Evolutionary conservation across 2,888 invertebrate genomes (phyloP), one percentile per base, ranked within the genome.

Genomic region (Allacma fusca): DNA sequence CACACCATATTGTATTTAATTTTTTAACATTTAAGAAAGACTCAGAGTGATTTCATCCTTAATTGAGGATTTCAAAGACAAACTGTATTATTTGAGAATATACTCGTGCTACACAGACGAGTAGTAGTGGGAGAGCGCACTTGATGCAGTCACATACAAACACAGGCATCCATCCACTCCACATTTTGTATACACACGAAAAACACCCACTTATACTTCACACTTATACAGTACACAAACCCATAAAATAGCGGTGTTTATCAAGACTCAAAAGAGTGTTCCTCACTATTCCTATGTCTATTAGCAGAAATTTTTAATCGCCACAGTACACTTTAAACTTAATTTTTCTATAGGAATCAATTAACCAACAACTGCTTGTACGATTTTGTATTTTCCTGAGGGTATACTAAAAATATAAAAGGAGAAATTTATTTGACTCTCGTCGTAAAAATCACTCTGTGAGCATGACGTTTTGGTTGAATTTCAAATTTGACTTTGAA

Each of bases 11-110:
- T 62, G 74, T 74, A 74, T 62, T 62, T 72, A 72, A 74, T 59
- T 74, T 73, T 50, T 65, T 44, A 50, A 57, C 44, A 44, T 57
- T 23, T 72, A 74, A 74, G 64, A 64, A 74, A 64, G 74, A 74
- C 74, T 74, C 74, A 74, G 74, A 74, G 74, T 74, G 74, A 74
- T 74, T 50, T 65, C 65, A 74, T 74, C 74, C 65, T 74, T 72
- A 16, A 43, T 70, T 13, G 24, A 65, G 74, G 74, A 64, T 74
- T 62, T 64, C 12, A 74, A 74, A 64, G 34, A 74, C 64, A 64
- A 74, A 64, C 62, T 59, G 74, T 74, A 74, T 74, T 74, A 74
- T 74, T 74, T 74, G 23, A 74, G 62, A 65, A 74, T 74, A 74
- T 74, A 74, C 74, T 74, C 74, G 65, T 64, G 74, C 74, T 74